These are phyloP conservation scores for Halisarca cf. caerulea DNA, from an alignment of 37 sponge, comb jelly and placozoan genomes.

Conservation along the genomic window DNA sequence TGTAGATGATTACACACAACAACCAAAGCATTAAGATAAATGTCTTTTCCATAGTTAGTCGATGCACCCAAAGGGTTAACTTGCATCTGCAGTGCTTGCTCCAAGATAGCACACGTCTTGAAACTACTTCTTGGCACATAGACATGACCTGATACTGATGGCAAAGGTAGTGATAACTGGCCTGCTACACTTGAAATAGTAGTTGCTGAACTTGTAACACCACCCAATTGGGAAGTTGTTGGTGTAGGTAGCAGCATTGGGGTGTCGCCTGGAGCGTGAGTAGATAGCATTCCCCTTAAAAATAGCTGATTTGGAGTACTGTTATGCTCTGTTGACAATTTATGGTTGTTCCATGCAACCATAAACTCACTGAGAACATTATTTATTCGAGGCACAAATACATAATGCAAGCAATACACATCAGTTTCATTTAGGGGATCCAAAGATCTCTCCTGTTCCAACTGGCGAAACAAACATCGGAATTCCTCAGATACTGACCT, in stretches of 20 bases:
- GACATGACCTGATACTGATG: not conserved
- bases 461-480: constrained; percentile 6
- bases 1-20: constrained; percentile 20
- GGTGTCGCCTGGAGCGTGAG: not conserved
- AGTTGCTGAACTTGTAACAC: not conserved
- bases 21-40: constrained; percentile 18
- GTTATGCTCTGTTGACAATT: constrained; percentile 18
- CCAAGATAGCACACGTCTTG: not conserved
- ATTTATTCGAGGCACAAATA: not conserved
- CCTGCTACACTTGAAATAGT: not conserved
- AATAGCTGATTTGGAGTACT: constrained; percentile 16
- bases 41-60: constrained; percentile 13
- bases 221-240: not conserved
- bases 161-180: not conserved
- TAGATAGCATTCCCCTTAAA: not conserved
- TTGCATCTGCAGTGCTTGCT: constrained; percentile 15
- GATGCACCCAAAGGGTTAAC: constrained; percentile 21
- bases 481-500: constrained; percentile 26
- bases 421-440: constrained; percentile 8
- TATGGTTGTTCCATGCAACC: constrained; percentile 30
- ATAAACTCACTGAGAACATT: not conserved
- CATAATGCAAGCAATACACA: constrained; percentile 11
- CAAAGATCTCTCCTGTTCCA: not conserved
- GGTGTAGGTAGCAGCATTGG: constrained; percentile 12
- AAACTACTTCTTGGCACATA: constrained; percentile 3